Base-by-base conservation (phyloP, 2,113 vertebrate species). In the Callionymus lyra region DNA sequence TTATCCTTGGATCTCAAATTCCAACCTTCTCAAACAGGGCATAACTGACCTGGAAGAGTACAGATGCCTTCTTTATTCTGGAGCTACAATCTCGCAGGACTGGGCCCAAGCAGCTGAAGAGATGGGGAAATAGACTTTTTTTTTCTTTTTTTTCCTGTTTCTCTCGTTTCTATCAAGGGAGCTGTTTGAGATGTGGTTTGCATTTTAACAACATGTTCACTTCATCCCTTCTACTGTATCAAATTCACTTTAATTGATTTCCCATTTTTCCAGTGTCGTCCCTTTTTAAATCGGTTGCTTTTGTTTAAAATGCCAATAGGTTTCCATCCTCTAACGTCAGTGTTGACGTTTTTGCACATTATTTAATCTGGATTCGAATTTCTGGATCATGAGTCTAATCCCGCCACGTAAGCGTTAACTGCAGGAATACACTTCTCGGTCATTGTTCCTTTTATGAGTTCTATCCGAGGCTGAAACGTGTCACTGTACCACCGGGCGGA, bases 161-260 rank as follows among this genome's bases (percentile, higher is more conserved):
- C 16, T 47, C 27, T 34, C 43, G 4, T 4, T 27, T 56, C 27
- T 38, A 54, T 83, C 79, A 83, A 83, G 82, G 82, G 82, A 87
- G 85, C 79, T 84, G 80, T 76, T 76, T 73, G 77, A 82, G 84
- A 90, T 88, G 85, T 85, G 74, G 72, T 87, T 87, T 89, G 88
- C 86, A 90, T 92, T 87, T 89, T 86, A 90, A 90, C 82, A 85
- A 86, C 85, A 83, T 72, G 80, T 76, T 54, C 68, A 77, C 81
- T 90, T 86, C 87, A 85, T 87, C 73, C 74, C 70, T 79, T 76
- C 62, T 77, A 89, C 87, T 88, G 87, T 91, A 89, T 87, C 84
- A 80, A 88, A 88, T 89, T 89, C 86, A 87, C 34, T 89, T 87
- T 84, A 88, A 89, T 89, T 89, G 81, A 88, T 87, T 89, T 85